Conservation (phyloP, 1,140 invertebrate species). For the Lepidurus arcticus region DNA sequence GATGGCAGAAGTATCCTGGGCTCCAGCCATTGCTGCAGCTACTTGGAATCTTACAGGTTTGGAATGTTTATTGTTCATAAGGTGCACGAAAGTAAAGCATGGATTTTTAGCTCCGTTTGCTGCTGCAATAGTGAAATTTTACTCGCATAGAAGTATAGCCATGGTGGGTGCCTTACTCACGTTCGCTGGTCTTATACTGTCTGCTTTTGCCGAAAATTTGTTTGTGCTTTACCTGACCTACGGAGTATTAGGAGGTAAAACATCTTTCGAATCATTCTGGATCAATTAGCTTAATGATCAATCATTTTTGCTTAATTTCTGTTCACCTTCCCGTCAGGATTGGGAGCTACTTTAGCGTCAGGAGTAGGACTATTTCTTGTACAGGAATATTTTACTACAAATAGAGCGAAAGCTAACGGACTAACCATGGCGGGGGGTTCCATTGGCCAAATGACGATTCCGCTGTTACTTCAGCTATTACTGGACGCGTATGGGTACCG, state of each 20-base stretch:
- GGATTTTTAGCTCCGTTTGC: constrained; percentile 31
- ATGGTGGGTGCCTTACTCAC: constrained; percentile 27
- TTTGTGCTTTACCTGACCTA: constrained; percentile 32
- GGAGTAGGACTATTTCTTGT: constrained; percentile 32
- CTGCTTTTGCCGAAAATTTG: constrained; percentile 24
- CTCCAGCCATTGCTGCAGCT: constrained; percentile 33
- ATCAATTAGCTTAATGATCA: no score
- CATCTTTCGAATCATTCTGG: no score
- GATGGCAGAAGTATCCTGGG: constrained; percentile 34
- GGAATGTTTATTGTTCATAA: constrained; percentile 13
- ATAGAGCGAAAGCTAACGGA: constrained; percentile 42
- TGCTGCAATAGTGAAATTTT: constrained; percentile 26
- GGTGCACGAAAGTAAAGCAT: neutral
- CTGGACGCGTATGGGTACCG: constrained; percentile 31
- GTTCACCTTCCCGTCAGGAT: neutral
- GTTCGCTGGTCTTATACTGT: constrained; percentile 27
- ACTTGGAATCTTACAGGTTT: constrained; percentile 32
- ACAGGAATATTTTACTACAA: constrained; percentile 40
- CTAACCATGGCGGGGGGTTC: constrained; percentile 41
- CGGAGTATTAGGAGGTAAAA: constrained; percentile 30
- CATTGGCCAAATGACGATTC: constrained; percentile 41
- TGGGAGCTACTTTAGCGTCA: constrained; percentile 24
- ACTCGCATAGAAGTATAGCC: constrained; percentile 34
- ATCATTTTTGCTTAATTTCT: neutral
- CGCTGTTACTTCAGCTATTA: constrained; percentile 37